A percentile compares a stretch with the other conserved stretches of the same genome.
phyloP scores from a whole-genome alignment of 2,888 invertebrate genomes.

The Athrips mouffetella region DNA sequence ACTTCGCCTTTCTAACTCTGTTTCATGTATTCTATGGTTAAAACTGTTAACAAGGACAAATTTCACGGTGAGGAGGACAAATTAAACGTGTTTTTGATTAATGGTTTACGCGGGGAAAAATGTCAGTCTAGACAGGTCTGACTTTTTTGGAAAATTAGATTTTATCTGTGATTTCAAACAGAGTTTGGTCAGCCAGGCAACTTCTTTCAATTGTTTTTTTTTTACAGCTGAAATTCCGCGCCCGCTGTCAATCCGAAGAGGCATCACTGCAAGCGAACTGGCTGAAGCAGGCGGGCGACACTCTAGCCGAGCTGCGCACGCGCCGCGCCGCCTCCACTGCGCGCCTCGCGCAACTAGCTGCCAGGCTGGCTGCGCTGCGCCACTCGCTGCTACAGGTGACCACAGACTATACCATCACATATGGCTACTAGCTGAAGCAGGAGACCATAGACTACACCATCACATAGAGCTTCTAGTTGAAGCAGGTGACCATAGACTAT shows the following conservation, averaged over 20 bases:
- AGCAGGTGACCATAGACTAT: too few relatives aligned
- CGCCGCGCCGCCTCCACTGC: conserved; percentile 89
- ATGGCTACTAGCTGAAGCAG: background rate
- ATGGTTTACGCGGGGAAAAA: too few relatives aligned
- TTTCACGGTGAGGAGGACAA: too few relatives aligned
- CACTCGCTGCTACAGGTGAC: conserved; percentile 88
- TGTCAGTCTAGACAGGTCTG: too few relatives aligned
- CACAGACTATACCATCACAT: background rate
- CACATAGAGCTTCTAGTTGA: too few relatives aligned
- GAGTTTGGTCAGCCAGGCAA: too few relatives aligned
- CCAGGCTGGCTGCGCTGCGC: conserved; percentile 87
- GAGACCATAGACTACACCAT: background rate
- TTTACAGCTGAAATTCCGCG: conserved; percentile 82
- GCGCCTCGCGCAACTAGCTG: conserved; percentile 88
- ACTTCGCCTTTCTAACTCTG: too few relatives aligned
- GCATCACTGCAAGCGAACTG: conserved; percentile 89
- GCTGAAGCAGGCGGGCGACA: conserved; percentile 86
- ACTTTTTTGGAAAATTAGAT: too few relatives aligned
- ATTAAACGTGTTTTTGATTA: too few relatives aligned
- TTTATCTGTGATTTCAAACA: too few relatives aligned
- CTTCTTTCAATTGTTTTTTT: background rate
- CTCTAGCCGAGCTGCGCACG: conserved; percentile 87
- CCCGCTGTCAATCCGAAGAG: conserved; percentile 90
- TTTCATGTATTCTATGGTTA: too few relatives aligned
- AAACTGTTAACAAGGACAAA: too few relatives aligned